These are phyloP conservation scores for Gryon sp. DNA, from an alignment of 1,140 invertebrate species.

Conservation along the genomic window DNA sequence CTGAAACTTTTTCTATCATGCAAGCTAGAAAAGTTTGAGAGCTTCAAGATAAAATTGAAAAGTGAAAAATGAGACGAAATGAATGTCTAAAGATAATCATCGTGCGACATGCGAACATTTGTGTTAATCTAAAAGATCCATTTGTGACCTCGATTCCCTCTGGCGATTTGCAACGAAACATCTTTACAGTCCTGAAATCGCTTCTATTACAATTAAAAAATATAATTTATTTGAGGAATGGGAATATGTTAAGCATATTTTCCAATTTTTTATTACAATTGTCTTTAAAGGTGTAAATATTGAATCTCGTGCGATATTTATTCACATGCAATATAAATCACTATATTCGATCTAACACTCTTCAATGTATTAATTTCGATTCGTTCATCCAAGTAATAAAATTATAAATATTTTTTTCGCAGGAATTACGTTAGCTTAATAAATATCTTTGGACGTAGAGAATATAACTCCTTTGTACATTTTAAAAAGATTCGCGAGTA, in stretches of 20 bases:
- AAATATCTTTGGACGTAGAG: conserved; percentile 53
- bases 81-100: conserved; percentile 8
- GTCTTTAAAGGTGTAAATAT: conserved; percentile 40
- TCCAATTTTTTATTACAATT: conserved; percentile 37
- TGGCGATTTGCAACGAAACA: not conserved
- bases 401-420: conserved; percentile 52
- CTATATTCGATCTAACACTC: not conserved
- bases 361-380: too few species aligned
- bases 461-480: conserved; percentile 21
- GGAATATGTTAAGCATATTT: not conserved
- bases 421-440: conserved; percentile 35
- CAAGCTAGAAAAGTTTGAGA: conserved; percentile 66
- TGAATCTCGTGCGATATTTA: conserved; percentile 28
- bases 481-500: conserved; percentile 16
- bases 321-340: conserved; percentile 18
- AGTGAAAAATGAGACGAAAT: conserved; percentile 8
- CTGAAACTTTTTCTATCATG: conserved; percentile 65
- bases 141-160: not conserved
- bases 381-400: too few species aligned
- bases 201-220: too few species aligned
- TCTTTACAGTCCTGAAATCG: not conserved
- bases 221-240: conserved; percentile 25
- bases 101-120: conserved; percentile 34
- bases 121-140: conserved; percentile 32
- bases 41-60: conserved; percentile 43